These are phyloP conservation scores for Ariolimax columbianus DNA, from an alignment of 2,888 invertebrate species.

Conservation along the genomic window DNA sequence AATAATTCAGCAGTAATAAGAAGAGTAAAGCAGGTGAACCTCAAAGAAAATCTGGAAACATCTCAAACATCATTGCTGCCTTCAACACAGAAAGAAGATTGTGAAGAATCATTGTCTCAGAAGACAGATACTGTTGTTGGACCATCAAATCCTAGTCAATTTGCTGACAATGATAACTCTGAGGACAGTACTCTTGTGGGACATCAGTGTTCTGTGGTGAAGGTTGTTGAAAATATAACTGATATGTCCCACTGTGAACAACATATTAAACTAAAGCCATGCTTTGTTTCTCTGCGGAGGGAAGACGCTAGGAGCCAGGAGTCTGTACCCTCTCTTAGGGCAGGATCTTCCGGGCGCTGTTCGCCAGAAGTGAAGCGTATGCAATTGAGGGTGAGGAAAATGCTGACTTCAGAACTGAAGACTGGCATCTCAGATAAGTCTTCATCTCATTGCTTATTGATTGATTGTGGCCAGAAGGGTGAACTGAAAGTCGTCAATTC, in stretches of 20 bases:
- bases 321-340: background rate
- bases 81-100: background rate
- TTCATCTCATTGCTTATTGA: no score
- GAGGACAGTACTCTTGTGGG: background rate
- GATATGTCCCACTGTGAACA: background rate
- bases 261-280: conserved; percentile 6
- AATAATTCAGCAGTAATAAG: background rate
- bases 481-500: background rate
- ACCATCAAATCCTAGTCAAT: background rate
- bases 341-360: background rate
- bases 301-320: background rate
- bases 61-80: background rate
- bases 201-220: background rate
- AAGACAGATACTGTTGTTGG: background rate
- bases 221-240: background rate
- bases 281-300: conserved; percentile 26
- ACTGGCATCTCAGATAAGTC: background rate
- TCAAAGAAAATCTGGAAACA: background rate
- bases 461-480: no score
- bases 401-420: background rate
- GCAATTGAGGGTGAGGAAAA: conserved; percentile 16
- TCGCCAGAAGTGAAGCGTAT: background rate
- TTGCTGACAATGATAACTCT: background rate
- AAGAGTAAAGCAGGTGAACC: background rate
- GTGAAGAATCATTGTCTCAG: background rate